Base-by-base conservation (phyloP, 2,888 invertebrate species). In the Tuberolachnus salignus region DNA sequence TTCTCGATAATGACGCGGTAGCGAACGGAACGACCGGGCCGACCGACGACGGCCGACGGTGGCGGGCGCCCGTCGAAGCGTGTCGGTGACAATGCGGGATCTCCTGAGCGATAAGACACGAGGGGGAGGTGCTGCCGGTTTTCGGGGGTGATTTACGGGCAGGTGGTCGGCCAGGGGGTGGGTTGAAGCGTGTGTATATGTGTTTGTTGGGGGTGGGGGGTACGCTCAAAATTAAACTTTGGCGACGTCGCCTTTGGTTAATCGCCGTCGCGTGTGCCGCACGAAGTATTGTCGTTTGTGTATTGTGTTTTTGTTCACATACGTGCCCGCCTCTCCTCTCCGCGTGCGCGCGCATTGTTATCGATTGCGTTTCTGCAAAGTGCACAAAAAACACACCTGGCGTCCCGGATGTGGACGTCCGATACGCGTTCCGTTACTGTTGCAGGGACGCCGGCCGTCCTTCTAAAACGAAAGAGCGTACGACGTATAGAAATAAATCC, bases 181-280 rank as follows among this genome's bases (percentile, higher is more conserved):
- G 44, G 42, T 9, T 11, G 16, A 11, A 21, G n/a, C n/a, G n/a
- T n/a, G n/a, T n/a, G n/a, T n/a, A n/a, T n/a, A n/a, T n/a, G n/a
- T n/a, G n/a, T n/a, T n/a, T n/a, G n/a, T n/a, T n/a, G n/a, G n/a
- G n/a, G n/a, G n/a, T n/a, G n/a, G n/a, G n/a, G 21, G 42, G 55
- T 14, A 19, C 19, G 42, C 13, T 19, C 14, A 26, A 19, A 49
- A 59, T 72, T 72, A 61, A 72, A 72, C 61, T 72, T 72, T 72
- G 26, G 49, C 59, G 59, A 71, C 59, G 71, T 71, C 59, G 59
- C 59, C 26, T 46, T 59, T 19, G 26, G 71, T 71, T 71, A 59
- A 71, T 71, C 57, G 46, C 42, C 42, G 4, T 59, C 59, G 59
- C 26, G 46, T 16, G 9, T 51, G 16, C 11, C 21, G 1, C 21